Evolutionary conservation across 2,113 vertebrate species (phyloP).

Genomic region (Cettia cetti): DNA sequence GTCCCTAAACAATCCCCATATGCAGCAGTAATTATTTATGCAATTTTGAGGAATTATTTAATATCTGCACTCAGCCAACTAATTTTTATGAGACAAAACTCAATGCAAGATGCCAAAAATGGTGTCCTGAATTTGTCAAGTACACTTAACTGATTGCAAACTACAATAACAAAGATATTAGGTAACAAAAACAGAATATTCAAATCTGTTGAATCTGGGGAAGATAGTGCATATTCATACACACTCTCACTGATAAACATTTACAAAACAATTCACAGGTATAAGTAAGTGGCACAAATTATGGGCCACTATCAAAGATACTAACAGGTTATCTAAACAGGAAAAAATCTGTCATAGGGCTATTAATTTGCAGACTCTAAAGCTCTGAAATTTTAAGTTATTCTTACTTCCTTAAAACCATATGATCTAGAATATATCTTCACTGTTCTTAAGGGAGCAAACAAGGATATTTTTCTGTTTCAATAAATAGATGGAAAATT

Average conservation of each 20-base stretch:
- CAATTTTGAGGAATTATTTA: constrained; percentile 54
- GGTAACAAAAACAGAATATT: background rate
- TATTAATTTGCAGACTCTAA: background rate
- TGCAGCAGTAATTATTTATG: constrained; percentile 11
- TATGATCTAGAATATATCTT: background rate
- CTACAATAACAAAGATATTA: background rate
- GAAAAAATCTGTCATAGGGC: background rate
- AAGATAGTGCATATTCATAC: background rate
- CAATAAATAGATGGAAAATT: background rate
- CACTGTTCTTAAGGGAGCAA: background rate
- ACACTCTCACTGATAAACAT: background rate
- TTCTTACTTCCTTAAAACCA: background rate
- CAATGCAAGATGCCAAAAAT: background rate
- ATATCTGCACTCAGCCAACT: background rate
- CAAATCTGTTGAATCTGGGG: background rate
- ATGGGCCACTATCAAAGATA: background rate
- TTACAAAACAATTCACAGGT: background rate
- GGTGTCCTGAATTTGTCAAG: background rate
- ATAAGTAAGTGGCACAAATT: background rate
- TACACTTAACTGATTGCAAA: background rate
- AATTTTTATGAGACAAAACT: constrained; percentile 25
- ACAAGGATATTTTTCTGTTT: background rate
- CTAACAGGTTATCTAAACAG: background rate
- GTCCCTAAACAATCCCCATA: background rate
- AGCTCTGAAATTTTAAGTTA: background rate